These are phyloP conservation scores for Merops nubicus DNA, from an alignment of 2,113 vertebrate genomes.

Conservation along the genomic window DNA sequence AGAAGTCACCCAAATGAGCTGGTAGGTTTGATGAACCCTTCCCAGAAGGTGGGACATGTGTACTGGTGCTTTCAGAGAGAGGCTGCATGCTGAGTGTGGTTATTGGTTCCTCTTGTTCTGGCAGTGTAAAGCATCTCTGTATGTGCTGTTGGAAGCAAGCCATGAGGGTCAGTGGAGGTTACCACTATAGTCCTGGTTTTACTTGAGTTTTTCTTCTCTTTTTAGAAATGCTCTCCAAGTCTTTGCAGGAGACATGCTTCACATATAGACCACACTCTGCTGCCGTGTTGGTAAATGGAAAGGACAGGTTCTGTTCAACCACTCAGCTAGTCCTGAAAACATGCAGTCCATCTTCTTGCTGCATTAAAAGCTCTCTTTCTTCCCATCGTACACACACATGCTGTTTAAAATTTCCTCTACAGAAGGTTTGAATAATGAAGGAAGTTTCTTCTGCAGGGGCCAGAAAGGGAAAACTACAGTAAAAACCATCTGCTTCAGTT, in stretches of 20 bases:
- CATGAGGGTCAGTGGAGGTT: background rate
- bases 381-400: background rate
- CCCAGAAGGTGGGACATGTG: fast-evolving
- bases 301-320: background rate
- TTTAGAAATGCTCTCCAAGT: background rate
- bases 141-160: background rate
- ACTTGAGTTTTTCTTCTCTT: background rate
- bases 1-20: background rate
- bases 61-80: background rate
- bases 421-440: background rate
- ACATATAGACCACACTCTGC: background rate
- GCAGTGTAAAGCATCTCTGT: fast-evolving
- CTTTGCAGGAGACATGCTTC: background rate
- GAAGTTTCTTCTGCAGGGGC: background rate
- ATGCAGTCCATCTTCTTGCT: background rate
- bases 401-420: background rate
- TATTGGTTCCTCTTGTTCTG: background rate
- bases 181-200: background rate
- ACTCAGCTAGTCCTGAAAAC: background rate
- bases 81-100: background rate
- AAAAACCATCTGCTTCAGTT: background rate
- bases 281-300: background rate
- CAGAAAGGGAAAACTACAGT: background rate
- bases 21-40: background rate
- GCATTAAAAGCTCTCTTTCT: too few species aligned